A percentile compares a stretch with the other conserved stretches of the same genome.
These are phyloP conservation scores for Prenolepis imparis DNA, from an alignment of 2,888 invertebrate species.

Conservation along the genomic window DNA sequence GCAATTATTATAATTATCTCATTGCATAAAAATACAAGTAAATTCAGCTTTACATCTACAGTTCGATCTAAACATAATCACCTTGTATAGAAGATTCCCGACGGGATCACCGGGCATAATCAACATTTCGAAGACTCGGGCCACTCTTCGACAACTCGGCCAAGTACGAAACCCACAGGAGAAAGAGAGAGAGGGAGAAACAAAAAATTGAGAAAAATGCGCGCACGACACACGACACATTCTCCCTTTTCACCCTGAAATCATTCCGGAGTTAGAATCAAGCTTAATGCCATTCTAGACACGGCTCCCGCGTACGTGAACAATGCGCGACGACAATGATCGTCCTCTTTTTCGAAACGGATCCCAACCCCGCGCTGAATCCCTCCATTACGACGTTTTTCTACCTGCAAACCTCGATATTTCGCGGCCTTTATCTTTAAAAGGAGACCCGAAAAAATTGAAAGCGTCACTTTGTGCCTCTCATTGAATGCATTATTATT, in stretches of 20 bases:
- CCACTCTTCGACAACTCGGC: constrained; percentile 54
- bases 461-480: constrained; percentile 13
- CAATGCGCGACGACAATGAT: constrained; percentile 73
- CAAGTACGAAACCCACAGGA: constrained; percentile 38
- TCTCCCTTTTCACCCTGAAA: constrained; percentile 64
- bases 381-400: constrained; percentile 65
- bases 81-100: constrained; percentile 42
- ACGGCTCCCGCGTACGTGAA: constrained; percentile 70
- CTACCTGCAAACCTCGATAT: constrained; percentile 77
- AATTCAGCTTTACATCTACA: not conserved
- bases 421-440: constrained; percentile 68
- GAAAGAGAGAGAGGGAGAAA: constrained; percentile 33
- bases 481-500: constrained; percentile 72
- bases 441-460: constrained; percentile 6
- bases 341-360: constrained; percentile 69
- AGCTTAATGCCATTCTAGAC: constrained; percentile 75
- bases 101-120: constrained; percentile 62
- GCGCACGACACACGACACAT: constrained; percentile 46
- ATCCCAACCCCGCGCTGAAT: constrained; percentile 73
- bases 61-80: constrained; percentile 38
- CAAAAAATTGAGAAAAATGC: constrained; percentile 45
- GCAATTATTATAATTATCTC: not conserved
- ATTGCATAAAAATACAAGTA: not conserved
- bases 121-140: constrained; percentile 72
- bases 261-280: constrained; percentile 81